phyloP scores from a whole-genome alignment of 2,888 invertebrate species.

The Athalia cordata region DNA sequence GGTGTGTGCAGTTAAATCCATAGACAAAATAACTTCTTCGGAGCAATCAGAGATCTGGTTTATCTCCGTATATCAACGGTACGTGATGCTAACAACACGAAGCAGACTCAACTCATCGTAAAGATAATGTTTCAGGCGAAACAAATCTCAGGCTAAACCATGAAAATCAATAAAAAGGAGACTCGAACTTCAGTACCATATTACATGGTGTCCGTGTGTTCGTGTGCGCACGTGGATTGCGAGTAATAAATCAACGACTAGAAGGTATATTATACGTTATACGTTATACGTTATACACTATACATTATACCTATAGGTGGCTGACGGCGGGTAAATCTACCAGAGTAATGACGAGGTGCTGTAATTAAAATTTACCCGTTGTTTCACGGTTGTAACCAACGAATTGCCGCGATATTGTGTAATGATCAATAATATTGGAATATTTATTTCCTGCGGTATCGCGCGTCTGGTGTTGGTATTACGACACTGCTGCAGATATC shows the following conservation, averaged over 20 bases:
- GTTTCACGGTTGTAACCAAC: slow-evolving; percentile 21
- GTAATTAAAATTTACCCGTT: not conserved
- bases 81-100: not conserved
- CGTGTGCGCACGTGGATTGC: not conserved
- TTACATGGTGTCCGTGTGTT: not conserved
- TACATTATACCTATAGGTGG: too few relatives aligned
- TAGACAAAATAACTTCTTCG: too few relatives aligned
- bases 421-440: not conserved
- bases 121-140: too few relatives aligned
- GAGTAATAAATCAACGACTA: slow-evolving; percentile 4
- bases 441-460: not conserved
- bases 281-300: too few relatives aligned
- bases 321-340: not conserved
- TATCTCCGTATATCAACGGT: not conserved
- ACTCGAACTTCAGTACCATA: too few relatives aligned
- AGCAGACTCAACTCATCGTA: too few relatives aligned
- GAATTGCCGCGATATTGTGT: slow-evolving; percentile 1
- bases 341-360: not conserved
- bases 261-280: not conserved
- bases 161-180: too few relatives aligned
- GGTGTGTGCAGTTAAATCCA: not conserved
- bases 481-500: too few relatives aligned
- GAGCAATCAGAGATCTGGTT: too few relatives aligned
- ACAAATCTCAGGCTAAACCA: too few relatives aligned
- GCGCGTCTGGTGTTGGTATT: too few relatives aligned